Conservation (phyloP, 2,113 vertebrate genomes). For the Myotis lucifugus region DNA sequence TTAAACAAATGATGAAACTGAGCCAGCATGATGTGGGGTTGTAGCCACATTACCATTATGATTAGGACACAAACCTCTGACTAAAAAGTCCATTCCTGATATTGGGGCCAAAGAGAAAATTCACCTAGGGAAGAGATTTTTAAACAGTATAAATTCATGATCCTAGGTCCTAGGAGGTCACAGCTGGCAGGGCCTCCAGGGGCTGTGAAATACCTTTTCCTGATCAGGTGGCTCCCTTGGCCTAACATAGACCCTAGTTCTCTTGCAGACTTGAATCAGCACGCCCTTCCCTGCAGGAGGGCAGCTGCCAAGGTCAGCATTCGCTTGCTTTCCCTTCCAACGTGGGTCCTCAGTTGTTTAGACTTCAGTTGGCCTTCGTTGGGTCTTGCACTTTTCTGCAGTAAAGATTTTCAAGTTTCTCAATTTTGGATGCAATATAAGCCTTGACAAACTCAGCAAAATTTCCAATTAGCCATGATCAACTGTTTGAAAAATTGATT, state of each 20-base stretch:
- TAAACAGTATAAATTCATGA: not conserved
- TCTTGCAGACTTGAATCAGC: not conserved
- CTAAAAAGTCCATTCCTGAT: not conserved
- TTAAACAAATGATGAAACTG: not conserved
- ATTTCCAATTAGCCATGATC: slow-evolving; percentile 45
- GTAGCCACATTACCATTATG: not conserved
- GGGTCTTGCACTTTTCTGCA: slow-evolving; percentile 3
- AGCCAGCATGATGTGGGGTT: not conserved
- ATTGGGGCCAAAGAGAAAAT: not conserved
- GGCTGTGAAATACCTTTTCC: not conserved
- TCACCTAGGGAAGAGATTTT: not conserved
- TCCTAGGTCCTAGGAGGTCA: too few relatives aligned
- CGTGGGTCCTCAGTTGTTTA: not conserved
- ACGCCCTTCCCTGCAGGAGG: not conserved
- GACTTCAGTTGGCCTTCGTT: not conserved
- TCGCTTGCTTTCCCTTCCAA: not conserved
- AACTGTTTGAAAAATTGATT: slow-evolving; percentile 60
- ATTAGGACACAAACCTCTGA: not conserved
- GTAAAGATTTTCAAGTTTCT: slow-evolving; percentile 47
- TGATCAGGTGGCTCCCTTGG: not conserved
- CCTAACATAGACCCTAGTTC: not conserved
- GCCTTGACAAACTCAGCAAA: slow-evolving; percentile 22
- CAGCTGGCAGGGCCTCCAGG: too few relatives aligned
- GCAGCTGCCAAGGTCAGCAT: too few relatives aligned
- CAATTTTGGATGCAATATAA: not conserved